phyloP scores from a whole-genome alignment of 2,113 vertebrate species.

The Psittacus erithacus region DNA sequence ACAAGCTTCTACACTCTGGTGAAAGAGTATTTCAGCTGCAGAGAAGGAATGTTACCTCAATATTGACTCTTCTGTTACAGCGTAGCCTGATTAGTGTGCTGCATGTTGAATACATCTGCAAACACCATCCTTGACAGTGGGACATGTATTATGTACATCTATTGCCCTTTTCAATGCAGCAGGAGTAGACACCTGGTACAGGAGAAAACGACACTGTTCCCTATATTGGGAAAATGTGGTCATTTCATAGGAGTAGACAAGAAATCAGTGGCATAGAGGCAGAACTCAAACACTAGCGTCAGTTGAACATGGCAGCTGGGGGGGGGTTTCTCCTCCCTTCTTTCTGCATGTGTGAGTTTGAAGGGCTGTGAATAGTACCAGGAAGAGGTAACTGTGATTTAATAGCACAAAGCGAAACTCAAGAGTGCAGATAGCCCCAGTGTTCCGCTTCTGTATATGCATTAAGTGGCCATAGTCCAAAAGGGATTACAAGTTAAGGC shows the following conservation, averaged over 20 bases:
- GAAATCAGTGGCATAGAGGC: fast-evolving
- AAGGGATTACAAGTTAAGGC: not conserved
- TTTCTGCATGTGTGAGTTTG: not conserved
- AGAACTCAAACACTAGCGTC: not conserved
- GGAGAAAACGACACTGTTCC: not conserved
- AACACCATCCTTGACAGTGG: not conserved
- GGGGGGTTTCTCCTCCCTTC: not conserved
- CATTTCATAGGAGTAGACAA: fast-evolving
- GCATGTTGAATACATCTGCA: not conserved
- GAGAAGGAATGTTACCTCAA: not conserved
- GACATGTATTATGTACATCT: fast-evolving
- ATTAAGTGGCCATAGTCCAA: fast-evolving
- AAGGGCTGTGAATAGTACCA: not conserved
- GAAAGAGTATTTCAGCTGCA: not conserved
- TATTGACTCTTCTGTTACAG: not conserved
- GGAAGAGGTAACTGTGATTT: not conserved
- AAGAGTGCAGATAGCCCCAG: too few species aligned
- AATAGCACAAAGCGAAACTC: not conserved
- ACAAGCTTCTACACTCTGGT: not conserved
- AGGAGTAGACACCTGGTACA: not conserved
- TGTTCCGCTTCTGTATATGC: fast-evolving
- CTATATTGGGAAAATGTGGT: not conserved
- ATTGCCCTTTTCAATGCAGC: not conserved
- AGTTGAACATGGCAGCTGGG: not conserved
- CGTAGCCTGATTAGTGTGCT: not conserved